These are phyloP conservation scores for Chrysodeixis includens DNA, from an alignment of 2,888 invertebrate species.

Conservation along the genomic window DNA sequence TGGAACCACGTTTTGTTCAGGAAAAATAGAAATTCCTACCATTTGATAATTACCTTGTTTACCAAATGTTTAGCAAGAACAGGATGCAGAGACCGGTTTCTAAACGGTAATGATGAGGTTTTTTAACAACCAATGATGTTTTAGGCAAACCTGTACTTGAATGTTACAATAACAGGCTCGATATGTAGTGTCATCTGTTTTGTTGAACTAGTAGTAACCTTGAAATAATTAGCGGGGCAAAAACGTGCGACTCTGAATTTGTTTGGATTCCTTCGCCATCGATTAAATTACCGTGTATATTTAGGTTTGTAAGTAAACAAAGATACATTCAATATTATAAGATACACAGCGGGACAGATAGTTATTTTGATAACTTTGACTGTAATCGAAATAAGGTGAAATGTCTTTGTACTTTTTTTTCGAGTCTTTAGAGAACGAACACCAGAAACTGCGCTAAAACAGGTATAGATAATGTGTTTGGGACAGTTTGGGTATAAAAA, in stretches of 20 bases:
- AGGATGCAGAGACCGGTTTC: constrained; percentile 41
- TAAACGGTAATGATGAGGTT: constrained; percentile 11
- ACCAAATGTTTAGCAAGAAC: constrained; percentile 38
- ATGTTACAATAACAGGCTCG: constrained; percentile 9
- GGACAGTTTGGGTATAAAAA: neutral
- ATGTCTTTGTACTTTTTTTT: too few relatives aligned
- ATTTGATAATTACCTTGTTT: constrained; percentile 64
- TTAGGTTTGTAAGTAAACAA: neutral
- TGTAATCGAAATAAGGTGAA: neutral
- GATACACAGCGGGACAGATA: neutral
- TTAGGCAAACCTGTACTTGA: constrained; percentile 23
- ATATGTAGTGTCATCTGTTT: constrained; percentile 31
- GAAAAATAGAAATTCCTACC: constrained; percentile 37
- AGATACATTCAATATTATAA: neutral
- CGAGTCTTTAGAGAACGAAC: neutral
- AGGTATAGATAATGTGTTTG: too few relatives aligned
- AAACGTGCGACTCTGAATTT: constrained; percentile 5
- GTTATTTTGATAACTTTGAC: neutral
- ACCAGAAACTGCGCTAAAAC: neutral
- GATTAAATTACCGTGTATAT: neutral
- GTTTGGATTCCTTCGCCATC: neutral
- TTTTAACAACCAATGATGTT: constrained; percentile 15
- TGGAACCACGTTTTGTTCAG: neutral
- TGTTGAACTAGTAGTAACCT: constrained; percentile 28
- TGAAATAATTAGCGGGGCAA: constrained; percentile 21